Evolutionary conservation across 2,113 vertebrate species (phyloP), one percentile per base, ranked within the genome.

Genomic region (Microcebus murinus): DNA sequence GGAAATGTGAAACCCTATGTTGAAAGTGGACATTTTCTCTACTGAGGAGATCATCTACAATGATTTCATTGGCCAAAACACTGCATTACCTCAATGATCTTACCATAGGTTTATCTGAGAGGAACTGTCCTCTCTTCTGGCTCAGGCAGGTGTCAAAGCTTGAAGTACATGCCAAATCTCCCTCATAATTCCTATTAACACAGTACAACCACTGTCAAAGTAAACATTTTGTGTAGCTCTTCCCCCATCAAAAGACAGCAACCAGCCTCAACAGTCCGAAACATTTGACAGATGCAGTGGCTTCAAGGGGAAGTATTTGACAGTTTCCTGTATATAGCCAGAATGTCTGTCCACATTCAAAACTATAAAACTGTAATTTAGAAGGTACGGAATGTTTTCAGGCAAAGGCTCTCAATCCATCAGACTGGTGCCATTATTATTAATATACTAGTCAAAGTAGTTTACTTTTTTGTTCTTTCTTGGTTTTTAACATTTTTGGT

Each of bases 381-480:
- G 21, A 25, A 6, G 45, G 10, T n/a, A 29, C 15, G 20, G 48
- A 25, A 65, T 50, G 8, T 57, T 29, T 87, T 65, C 6, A 23
- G 3, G 31, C 12, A 1, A 3, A 57, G 1, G 5, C 1, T 63
- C 18, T 79, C 57, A 21, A 4, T 45, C 12, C 3, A n/a, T 65
- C 36, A 80, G 14, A 68, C 2, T 36, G 17, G 11, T 65, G 7
- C 25, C 29, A 73, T 65, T 63, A 21, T 42, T 57, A 8, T 63
- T 73, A 81, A 95, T 55, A 55, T 17, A 48, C 12, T 42, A 70
- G 34, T 77, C 39, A 92, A 90, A 92, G 79, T 20, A 76, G 10
- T 87, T 88, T 73, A 57, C 20, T 31, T 70, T 36, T 77, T 34
- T 42, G 1, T n/a, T 36, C 4, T 45, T 42, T 27, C 1, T 77